phyloP scores from a whole-genome alignment of 2,888 invertebrate species.

The Cybosia mesomella region DNA sequence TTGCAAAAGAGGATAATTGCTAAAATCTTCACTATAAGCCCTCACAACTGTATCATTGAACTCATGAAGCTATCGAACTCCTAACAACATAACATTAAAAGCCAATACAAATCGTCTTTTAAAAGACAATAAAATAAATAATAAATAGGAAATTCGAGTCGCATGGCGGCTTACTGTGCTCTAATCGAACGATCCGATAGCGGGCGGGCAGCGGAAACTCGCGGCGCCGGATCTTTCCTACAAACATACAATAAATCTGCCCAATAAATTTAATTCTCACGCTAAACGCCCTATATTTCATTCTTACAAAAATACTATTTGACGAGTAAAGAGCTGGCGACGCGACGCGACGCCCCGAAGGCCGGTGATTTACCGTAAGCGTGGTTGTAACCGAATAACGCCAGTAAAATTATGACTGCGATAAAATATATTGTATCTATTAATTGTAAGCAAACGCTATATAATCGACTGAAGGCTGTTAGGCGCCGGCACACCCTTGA shows the following conservation, averaged over 20 bases:
- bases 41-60: neutral
- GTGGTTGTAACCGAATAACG: slow-evolving; percentile 17
- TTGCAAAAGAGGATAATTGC: neutral
- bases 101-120: neutral
- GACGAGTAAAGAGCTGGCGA: slow-evolving; percentile 3
- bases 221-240: slow-evolving; percentile 9
- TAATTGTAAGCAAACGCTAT: slow-evolving; percentile 9
- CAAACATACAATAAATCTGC: slow-evolving; percentile 14
- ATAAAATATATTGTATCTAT: slow-evolving; percentile 10
- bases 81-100: neutral
- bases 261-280: slow-evolving; percentile 8
- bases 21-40: neutral
- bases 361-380: slow-evolving; percentile 18
- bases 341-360: neutral
- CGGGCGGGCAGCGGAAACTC: slow-evolving; percentile 5
- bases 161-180: neutral
- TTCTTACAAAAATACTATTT: slow-evolving; percentile 13
- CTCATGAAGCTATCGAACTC: neutral
- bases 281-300: slow-evolving; percentile 27
- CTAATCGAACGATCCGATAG: neutral
- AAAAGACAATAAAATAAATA: neutral
- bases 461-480: neutral
- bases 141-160: neutral
- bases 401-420: slow-evolving; percentile 2
- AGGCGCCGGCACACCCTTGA: slow-evolving; percentile 2